A percentile compares a stretch with the other conserved stretches of the same genome.
Evolutionary conservation across 2,113 vertebrate species (phyloP).

Genomic region (Ancistrus triradiatus): DNA sequence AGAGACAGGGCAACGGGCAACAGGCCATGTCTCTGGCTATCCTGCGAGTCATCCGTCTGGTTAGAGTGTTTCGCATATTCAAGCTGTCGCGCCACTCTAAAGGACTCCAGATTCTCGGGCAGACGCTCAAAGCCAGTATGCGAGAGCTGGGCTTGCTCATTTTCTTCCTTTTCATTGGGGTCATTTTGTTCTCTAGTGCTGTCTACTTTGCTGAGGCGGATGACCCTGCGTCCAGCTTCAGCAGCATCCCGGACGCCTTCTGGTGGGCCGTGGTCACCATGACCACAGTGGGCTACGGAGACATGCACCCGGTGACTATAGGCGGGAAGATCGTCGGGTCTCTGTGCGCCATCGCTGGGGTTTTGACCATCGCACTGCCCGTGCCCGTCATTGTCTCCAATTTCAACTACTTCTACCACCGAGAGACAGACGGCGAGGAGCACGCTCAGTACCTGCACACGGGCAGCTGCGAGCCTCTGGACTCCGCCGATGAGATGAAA

Average conservation of each 20-base stretch:
- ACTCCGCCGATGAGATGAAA: constrained; percentile 79
- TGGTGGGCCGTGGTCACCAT: constrained; percentile 99
- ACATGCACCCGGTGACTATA: constrained; percentile 97
- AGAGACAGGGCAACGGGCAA: constrained; percentile 85
- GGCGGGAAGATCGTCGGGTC: constrained; percentile 97
- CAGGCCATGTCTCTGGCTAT: constrained; percentile 98
- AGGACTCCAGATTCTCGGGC: constrained; percentile 93
- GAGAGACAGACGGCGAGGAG: constrained; percentile 94
- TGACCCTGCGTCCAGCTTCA: constrained; percentile 90
- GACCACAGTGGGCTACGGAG: constrained; percentile 96
- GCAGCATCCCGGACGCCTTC: constrained; percentile 95
- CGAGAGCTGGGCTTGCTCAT: constrained; percentile 90
- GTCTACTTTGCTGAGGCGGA: constrained; percentile 96
- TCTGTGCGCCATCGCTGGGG: constrained; percentile 91
- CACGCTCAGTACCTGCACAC: constrained; percentile 84
- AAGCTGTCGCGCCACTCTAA: constrained; percentile 96
- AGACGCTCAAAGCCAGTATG: constrained; percentile 97
- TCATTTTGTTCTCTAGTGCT: constrained; percentile 95
- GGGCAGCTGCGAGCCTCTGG: constrained; percentile 85
- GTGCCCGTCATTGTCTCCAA: constrained; percentile 98
- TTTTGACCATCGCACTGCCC: constrained; percentile 92
- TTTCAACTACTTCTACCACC: constrained; percentile 98
- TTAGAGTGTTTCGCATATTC: constrained; percentile 95
- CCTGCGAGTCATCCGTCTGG: constrained; percentile 89
- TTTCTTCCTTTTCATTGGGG: constrained; percentile 96